phyloP scores from a whole-genome alignment of 1,140 invertebrate species.

The Glossosoma conforme region DNA sequence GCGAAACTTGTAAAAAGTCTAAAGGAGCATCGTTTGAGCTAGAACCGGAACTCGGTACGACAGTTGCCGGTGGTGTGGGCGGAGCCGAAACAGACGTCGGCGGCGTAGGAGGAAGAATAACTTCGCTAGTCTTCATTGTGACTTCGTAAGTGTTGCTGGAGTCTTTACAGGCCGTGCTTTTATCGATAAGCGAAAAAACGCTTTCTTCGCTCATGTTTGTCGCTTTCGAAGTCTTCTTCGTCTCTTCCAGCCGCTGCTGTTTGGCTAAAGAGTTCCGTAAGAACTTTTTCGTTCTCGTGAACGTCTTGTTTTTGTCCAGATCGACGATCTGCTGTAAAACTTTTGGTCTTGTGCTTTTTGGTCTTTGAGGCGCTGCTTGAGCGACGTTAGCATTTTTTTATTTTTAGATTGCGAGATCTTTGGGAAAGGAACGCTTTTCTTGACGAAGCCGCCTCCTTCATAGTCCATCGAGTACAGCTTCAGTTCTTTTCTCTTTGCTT shows the following conservation, averaged over 20 bases:
- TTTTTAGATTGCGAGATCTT: slow-evolving; percentile 51
- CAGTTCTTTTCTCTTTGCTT: slow-evolving; percentile 22
- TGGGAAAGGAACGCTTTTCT: slow-evolving; percentile 57
- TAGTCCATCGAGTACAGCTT: slow-evolving; percentile 37
- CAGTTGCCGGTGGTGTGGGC: slow-evolving; percentile 45
- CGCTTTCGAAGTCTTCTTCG: slow-evolving; percentile 5
- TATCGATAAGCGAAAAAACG: slow-evolving; percentile 18
- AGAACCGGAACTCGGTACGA: slow-evolving; percentile 36
- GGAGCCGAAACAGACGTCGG: slow-evolving; percentile 56
- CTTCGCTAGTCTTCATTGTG: slow-evolving; percentile 15
- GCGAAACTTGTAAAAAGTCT: slow-evolving; percentile 12
- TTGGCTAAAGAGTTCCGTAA: slow-evolving; percentile 22
- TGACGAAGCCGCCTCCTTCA: slow-evolving; percentile 54
- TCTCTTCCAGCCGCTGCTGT: slow-evolving; percentile 9
- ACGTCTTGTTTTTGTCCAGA: slow-evolving; percentile 24
- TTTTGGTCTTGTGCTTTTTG: slow-evolving; percentile 10
- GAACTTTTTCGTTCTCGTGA: slow-evolving; percentile 20
- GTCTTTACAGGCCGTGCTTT: slow-evolving; percentile 25
- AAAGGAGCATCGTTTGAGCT: slow-evolving; percentile 19
- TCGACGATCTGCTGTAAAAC: slow-evolving; percentile 1
- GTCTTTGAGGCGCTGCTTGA: slow-evolving; percentile 20
- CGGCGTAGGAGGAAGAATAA: slow-evolving; percentile 52
- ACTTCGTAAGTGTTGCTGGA: slow-evolving; percentile 12
- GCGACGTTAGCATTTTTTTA: slow-evolving; percentile 25
- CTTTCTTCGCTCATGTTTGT: slow-evolving; percentile 23